phyloP scores from a whole-genome alignment of 2,888 invertebrate species.

The Bedellia somnulentella region DNA sequence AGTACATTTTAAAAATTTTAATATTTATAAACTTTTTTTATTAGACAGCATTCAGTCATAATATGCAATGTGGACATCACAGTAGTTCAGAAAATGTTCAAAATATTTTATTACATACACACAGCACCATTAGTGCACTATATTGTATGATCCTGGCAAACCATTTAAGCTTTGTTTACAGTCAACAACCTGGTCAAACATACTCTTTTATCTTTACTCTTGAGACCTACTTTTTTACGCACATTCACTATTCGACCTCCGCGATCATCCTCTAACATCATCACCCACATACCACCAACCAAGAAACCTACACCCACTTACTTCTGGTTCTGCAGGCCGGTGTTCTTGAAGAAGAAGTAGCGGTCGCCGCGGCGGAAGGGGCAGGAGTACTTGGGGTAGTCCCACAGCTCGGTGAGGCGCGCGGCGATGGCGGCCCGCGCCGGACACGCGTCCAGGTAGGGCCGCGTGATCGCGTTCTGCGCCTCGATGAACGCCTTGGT shows the following conservation, averaged over 20 bases:
- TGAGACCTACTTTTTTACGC: no score
- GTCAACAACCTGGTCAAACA: background rate
- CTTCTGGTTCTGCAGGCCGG: conserved; percentile 96
- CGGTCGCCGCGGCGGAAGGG: conserved; percentile 79
- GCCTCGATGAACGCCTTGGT: conserved; percentile 88
- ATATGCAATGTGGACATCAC: no score
- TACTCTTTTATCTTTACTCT: no score
- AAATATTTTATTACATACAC: no score
- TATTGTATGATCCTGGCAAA: background rate
- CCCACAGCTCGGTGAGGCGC: conserved; percentile 88
- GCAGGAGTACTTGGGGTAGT: conserved; percentile 93
- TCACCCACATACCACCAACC: background rate
- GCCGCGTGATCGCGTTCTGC: conserved; percentile 86
- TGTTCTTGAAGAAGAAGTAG: conserved; percentile 92
- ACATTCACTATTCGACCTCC: background rate
- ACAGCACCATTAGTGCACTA: no score
- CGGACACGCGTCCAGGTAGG: conserved; percentile 79
- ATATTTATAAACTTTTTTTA: no score
- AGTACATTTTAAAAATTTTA: no score
- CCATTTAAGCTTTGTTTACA: background rate
- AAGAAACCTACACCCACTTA: no score
- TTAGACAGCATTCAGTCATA: no score
- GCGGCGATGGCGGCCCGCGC: conserved; percentile 72
- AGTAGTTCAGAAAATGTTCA: no score
- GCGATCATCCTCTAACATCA: background rate